Evolutionary conservation across 2,113 vertebrate species (phyloP), one percentile per base, ranked within the genome.

Genomic region (Anguilla japonica): DNA sequence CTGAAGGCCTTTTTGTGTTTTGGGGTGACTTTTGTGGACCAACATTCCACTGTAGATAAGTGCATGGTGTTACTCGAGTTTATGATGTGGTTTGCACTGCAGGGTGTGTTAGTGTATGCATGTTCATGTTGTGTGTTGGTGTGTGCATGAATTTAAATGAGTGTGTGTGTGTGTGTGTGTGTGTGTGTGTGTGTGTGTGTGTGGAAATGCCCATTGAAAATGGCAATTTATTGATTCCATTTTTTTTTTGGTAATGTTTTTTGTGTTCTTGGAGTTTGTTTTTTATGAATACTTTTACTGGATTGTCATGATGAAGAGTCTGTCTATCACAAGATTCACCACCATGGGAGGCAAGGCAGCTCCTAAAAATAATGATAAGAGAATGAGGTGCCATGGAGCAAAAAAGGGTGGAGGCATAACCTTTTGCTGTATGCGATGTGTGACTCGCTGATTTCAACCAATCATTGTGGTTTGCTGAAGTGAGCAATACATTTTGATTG

Each of bases 21-120:
- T 87, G 83, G 83, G 94, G 93, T 94, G 92, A 94, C 93, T 95
- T 94, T 91, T 91, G 91, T 93, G 94, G 94, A 95, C 90, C 89
- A 95, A 93, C 90, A 1, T 26, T 9, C 71, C n/a, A 91, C 89
- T 94, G 93, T 94, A 95, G 92, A 94, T 93, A 94, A 0, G 92
- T 93, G 94, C 91, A 95, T 94, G 96, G 96, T 96, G 96, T 97
- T 97, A 95, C 81, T 91, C 88, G 94, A 95, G 94, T 94, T 94
- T 89, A 93, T 94, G 94, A 92, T 91, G 92, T 92, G 93, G 91
- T 96, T 94, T 71, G 82, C 29, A 75, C 71, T 89, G 86, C 84
- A 82, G 3, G 39, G 56, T 87, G 13, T 83, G 50, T 63, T 71
- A 82, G 57, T 80, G 87, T 82, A 83, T 90, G 84, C 41, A 81